Evolutionary conservation across 2,797 vertebrate species (phyloP).

Genomic region (Halcyon smyrnensis): DNA sequence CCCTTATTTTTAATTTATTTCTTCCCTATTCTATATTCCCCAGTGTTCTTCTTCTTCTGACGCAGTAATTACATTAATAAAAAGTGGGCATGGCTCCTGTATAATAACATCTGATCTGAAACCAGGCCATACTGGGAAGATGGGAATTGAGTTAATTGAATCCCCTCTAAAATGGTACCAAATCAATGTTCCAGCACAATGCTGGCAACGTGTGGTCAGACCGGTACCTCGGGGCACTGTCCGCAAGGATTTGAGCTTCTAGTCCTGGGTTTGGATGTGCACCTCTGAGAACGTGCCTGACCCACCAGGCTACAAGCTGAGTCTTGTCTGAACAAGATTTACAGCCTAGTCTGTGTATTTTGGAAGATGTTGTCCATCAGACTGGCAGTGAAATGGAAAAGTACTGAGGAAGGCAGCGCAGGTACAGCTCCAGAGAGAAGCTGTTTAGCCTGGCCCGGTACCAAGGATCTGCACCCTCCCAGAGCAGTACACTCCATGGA

Average conservation of each 20-base stretch:
- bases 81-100: not conserved
- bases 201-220: not conserved
- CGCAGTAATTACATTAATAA: not conserved
- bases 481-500: rapidly evolving
- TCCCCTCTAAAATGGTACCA: not conserved
- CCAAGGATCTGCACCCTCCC: not conserved
- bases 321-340: not conserved
- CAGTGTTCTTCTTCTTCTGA: not conserved
- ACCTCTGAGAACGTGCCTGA: not conserved
- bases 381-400: not conserved
- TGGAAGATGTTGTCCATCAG: not conserved
- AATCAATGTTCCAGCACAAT: not conserved
- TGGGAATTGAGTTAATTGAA: not conserved
- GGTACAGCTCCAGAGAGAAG: not conserved
- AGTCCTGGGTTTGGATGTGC: not conserved
- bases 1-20: not conserved
- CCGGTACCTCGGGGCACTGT: not conserved
- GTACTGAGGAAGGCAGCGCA: not conserved
- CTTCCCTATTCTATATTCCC: not conserved
- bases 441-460: not conserved
- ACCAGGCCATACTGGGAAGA: not conserved
- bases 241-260: not conserved
- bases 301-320: not conserved
- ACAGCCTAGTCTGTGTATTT: not conserved
- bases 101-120: not conserved